Conservation (phyloP, 1,140 invertebrate species). For the Drosophila mauritiana region DNA sequence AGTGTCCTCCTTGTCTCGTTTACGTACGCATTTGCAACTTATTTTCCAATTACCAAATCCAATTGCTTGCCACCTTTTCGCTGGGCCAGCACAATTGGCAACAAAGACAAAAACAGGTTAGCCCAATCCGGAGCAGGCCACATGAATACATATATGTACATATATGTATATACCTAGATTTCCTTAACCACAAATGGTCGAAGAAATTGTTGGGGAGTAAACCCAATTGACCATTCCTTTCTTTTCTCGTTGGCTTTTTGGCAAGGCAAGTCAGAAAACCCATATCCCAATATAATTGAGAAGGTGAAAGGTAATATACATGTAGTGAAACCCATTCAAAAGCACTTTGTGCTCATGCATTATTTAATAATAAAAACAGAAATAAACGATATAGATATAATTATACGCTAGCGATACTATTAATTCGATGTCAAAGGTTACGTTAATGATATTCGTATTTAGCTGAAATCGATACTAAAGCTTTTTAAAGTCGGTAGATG, state of each 20-base stretch:
- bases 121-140: neutral
- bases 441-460: conserved; percentile 18
- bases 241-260: conserved; percentile 15
- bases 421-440: conserved; percentile 28
- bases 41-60: conserved; percentile 49
- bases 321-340: conserved; percentile 4
- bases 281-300: conserved; percentile 10
- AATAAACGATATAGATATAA: conserved; percentile 12
- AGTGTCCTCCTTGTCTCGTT: conserved; percentile 12
- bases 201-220: conserved; percentile 7
- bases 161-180: conserved; percentile 52
- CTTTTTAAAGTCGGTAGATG: neutral
- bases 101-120: conserved; percentile 32
- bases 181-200: conserved; percentile 41
- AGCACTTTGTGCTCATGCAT: neutral
- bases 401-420: neutral
- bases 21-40: conserved; percentile 39
- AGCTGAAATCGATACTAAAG: neutral
- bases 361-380: neutral
- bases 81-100: conserved; percentile 34
- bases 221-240: conserved; percentile 50
- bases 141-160: conserved; percentile 4
- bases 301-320: conserved; percentile 8
- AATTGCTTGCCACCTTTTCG: conserved; percentile 42
- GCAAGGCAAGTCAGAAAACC: conserved; percentile 27